Evolutionary conservation across 2,888 invertebrate species (phyloP).

Genomic region (Allygus modestus): DNA sequence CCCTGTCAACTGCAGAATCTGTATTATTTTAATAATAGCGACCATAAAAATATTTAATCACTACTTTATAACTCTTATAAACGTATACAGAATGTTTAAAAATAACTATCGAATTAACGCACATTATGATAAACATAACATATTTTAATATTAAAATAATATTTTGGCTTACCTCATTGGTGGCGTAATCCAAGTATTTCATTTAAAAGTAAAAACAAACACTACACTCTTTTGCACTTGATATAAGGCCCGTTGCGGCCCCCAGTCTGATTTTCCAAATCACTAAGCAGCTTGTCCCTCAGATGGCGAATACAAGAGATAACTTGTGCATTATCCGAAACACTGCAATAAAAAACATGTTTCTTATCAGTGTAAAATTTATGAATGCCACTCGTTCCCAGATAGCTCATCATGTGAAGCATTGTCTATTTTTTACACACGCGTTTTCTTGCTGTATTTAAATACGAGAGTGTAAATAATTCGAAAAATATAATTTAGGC

Average conservation of each 20-base stretch:
- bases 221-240: constrained; percentile 16
- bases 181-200: not conserved
- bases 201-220: not conserved
- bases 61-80: no score
- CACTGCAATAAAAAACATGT: constrained; percentile 8
- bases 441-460: not conserved
- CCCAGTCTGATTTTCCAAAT: not conserved
- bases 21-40: no score
- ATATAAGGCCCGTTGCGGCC: not conserved
- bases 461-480: not conserved
- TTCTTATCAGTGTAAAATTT: constrained; percentile 20
- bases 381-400: constrained; percentile 15
- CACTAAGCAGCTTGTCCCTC: not conserved
- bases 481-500: not conserved
- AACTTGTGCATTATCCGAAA: constrained; percentile 10
- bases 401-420: constrained; percentile 25
- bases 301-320: not conserved
- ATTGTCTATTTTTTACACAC: constrained; percentile 11
- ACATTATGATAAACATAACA: no score
- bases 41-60: no score
- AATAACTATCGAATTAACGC: no score
- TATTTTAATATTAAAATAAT: no score
- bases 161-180: not conserved
- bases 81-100: no score
- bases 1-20: no score